phyloP scores from a whole-genome alignment of 2,888 invertebrate genomes.

The Hirtodrosophila duncani region DNA sequence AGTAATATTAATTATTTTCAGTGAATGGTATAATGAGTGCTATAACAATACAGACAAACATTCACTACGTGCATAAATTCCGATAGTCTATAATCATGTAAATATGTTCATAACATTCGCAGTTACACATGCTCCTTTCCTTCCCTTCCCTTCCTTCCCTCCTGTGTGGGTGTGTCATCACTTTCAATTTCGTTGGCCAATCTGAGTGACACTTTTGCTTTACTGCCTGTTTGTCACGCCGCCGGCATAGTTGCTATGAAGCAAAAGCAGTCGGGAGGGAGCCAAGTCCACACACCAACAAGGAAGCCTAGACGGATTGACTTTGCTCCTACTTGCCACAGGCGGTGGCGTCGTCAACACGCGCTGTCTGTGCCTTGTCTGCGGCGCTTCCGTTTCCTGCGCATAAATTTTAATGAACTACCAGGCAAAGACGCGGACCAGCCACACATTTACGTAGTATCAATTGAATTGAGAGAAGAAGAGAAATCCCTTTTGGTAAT shows the following conservation, averaged over 20 bases:
- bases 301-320: constrained; percentile 28
- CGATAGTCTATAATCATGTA: no score
- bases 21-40: no score
- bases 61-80: no score
- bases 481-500: constrained; percentile 19
- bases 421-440: constrained; percentile 8
- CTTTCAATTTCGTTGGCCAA: constrained; percentile 58
- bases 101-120: no score
- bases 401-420: constrained; percentile 66
- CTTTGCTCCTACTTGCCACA: constrained; percentile 27
- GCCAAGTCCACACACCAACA: constrained; percentile 9
- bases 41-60: no score
- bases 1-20: no score
- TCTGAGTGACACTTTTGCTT: constrained; percentile 58
- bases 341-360: constrained; percentile 7
- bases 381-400: constrained; percentile 66
- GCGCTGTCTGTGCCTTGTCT: constrained; percentile 43
- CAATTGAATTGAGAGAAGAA: constrained; percentile 14
- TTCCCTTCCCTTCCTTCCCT: no score
- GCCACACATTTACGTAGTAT: no score
- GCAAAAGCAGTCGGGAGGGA: not conserved
- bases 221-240: constrained; percentile 54
- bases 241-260: constrained; percentile 48
- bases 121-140: no score
- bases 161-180: constrained; percentile 63